phyloP scores from a whole-genome alignment of 2,113 vertebrate species.

The Silurus glanis region DNA sequence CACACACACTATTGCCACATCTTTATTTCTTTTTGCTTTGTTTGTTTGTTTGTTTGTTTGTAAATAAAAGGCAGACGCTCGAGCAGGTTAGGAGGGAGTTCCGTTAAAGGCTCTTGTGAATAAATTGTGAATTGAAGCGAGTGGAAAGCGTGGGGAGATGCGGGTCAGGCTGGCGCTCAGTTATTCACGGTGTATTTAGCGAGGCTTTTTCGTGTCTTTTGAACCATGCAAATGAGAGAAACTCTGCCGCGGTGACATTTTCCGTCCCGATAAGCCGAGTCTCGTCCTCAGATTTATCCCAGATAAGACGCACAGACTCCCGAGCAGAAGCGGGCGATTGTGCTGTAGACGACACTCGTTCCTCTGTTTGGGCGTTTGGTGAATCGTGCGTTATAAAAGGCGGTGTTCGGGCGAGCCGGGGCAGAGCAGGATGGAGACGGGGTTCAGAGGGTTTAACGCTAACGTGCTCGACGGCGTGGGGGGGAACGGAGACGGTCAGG shows the following conservation, averaged over 20 bases:
- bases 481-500: constrained; percentile 57
- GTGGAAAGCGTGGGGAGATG: no score
- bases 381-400: constrained; percentile 47
- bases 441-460: constrained; percentile 26
- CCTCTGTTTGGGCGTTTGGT: constrained; percentile 74
- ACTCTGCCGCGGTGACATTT: constrained; percentile 61
- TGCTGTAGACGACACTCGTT: constrained; percentile 65
- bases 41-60: background rate
- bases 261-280: constrained; percentile 45
- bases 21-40: no score
- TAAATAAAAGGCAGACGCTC: no score
- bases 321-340: constrained; percentile 31
- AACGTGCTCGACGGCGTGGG: constrained; percentile 66
- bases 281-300: constrained; percentile 69
- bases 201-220: constrained; percentile 11
- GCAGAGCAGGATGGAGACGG: constrained; percentile 38
- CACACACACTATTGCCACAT: no score
- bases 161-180: no score
- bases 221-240: constrained; percentile 42
- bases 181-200: no score
- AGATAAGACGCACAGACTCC: constrained; percentile 70
- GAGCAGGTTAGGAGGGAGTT: no score
- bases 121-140: no score
- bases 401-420: background rate
- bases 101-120: no score